Conservation (phyloP, 2,888 invertebrate genomes). For the Acanthoscelides obtectus region DNA sequence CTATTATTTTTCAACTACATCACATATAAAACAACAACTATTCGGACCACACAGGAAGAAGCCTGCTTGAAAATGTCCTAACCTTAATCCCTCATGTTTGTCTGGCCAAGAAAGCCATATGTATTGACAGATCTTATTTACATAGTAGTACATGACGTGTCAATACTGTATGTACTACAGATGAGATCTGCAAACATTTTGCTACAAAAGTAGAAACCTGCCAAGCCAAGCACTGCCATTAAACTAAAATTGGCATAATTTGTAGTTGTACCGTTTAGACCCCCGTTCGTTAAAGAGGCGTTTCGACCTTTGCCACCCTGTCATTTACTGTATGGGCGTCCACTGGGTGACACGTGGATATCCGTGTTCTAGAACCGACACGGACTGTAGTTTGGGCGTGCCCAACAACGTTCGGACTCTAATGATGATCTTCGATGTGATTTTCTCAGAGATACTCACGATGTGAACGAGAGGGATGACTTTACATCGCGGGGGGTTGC, state of each 20-base stretch:
- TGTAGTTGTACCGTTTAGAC: neutral
- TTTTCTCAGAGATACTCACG: neutral
- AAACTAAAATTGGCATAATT: neutral
- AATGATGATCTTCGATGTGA: constrained; percentile 3
- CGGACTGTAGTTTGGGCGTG: constrained; percentile 34
- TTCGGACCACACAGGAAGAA: too few species aligned
- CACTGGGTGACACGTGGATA: constrained; percentile 41
- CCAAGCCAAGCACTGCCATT: too few species aligned
- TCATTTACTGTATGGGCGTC: constrained; percentile 32
- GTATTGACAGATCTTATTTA: too few species aligned
- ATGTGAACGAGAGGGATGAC: neutral
- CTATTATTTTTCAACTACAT: too few species aligned
- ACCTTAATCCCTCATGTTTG: too few species aligned
- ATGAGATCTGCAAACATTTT: too few species aligned
- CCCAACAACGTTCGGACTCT: constrained; percentile 8
- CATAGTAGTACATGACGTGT: too few species aligned
- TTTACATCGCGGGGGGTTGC: constrained; percentile 5
- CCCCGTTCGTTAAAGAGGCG: constrained; percentile 28
- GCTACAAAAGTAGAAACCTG: too few species aligned
- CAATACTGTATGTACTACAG: too few species aligned
- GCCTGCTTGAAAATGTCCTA: too few species aligned
- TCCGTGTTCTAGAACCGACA: constrained; percentile 33
- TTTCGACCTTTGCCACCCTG: constrained; percentile 19
- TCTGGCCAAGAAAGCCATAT: too few species aligned
- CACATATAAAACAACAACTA: too few species aligned